These are phyloP conservation scores for Nipponacmea schrenckii DNA, from an alignment of 2,888 invertebrate genomes.

Conservation along the genomic window DNA sequence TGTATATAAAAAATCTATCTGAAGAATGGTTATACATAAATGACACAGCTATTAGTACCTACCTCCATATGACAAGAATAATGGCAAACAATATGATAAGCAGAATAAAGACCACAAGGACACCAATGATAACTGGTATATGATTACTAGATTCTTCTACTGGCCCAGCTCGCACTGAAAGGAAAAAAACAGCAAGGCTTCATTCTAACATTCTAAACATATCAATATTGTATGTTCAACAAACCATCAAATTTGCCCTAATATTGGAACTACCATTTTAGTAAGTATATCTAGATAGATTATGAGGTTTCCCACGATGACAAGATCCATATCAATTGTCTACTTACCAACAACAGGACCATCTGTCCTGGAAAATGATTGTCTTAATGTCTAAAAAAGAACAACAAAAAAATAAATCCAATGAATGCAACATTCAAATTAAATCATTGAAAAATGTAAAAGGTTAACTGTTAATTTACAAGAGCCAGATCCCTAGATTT, in stretches of 20 bases:
- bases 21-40: too few relatives aligned
- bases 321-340: too few relatives aligned
- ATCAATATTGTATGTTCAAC: too few relatives aligned
- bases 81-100: slow-evolving; percentile 56
- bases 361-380: slow-evolving; percentile 57
- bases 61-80: slow-evolving; percentile 59
- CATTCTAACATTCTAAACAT: background rate
- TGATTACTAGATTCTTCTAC: slow-evolving; percentile 49
- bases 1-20: too few relatives aligned
- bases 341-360: slow-evolving; percentile 51
- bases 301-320: too few relatives aligned
- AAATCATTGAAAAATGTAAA: too few relatives aligned
- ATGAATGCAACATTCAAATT: background rate
- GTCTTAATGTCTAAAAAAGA: slow-evolving; percentile 51
- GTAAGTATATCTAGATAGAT: too few relatives aligned
- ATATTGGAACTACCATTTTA: too few relatives aligned
- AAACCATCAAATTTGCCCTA: too few relatives aligned
- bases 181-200: background rate
- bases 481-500: too few relatives aligned
- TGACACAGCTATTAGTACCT: slow-evolving; percentile 1
- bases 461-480: too few relatives aligned
- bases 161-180: slow-evolving; percentile 48
- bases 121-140: slow-evolving; percentile 56
- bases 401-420: background rate
- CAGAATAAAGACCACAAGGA: slow-evolving; percentile 57